phyloP scores from a whole-genome alignment of 2,113 vertebrate genomes.

The Rhagologus leucostigma region DNA sequence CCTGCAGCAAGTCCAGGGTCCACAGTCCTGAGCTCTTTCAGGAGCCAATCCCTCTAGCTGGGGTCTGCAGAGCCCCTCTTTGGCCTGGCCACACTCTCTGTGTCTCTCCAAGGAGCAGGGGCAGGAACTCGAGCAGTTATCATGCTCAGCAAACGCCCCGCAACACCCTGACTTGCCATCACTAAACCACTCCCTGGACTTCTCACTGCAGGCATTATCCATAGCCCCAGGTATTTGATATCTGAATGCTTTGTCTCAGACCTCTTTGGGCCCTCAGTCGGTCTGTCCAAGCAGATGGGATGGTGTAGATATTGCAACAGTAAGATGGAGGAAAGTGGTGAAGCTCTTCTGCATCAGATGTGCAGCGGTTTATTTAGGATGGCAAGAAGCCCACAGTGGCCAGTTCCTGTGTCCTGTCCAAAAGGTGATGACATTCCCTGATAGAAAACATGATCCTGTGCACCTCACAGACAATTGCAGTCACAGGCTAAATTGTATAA shows the following conservation, averaged over 20 bases:
- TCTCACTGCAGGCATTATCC: background rate
- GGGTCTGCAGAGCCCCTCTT: background rate
- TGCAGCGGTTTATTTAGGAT: background rate
- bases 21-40: background rate
- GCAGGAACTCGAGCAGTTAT: background rate
- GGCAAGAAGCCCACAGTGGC: constrained; percentile 25
- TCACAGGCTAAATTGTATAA: constrained; percentile 18
- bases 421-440: constrained; percentile 14
- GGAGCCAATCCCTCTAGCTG: background rate
- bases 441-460: constrained; percentile 24
- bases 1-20: background rate
- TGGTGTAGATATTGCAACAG: background rate
- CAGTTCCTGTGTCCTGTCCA: constrained; percentile 59
- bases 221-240: background rate
- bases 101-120: background rate
- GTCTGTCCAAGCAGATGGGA: background rate
- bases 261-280: background rate
- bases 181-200: background rate
- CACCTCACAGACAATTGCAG: constrained; percentile 41
- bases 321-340: background rate
- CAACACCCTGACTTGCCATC: background rate
- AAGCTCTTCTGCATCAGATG: background rate
- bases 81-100: background rate
- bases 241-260: accelerated
- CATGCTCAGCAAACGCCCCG: background rate